Evolutionary conservation across 2,113 vertebrate species (phyloP).

Genomic region (Macquaria australasica): DNA sequence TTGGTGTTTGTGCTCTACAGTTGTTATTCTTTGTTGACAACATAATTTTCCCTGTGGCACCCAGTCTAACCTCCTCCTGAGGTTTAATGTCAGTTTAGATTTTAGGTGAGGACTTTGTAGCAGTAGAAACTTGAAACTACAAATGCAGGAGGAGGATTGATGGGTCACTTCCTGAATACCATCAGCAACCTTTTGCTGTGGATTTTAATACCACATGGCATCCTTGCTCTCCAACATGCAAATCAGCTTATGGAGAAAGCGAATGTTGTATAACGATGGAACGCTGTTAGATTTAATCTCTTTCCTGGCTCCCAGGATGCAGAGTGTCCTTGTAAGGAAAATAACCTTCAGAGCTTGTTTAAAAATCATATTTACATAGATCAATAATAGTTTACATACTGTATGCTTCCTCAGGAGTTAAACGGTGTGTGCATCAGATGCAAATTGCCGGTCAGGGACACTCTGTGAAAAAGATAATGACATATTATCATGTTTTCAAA

Average conservation of each 20-base stretch:
- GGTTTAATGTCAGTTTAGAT: neutral
- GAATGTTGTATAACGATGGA: constrained; percentile 60
- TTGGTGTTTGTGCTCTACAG: neutral
- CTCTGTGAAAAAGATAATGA: neutral
- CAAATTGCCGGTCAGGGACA: neutral
- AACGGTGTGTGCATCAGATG: constrained; percentile 4
- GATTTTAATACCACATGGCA: neutral
- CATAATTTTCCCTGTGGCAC: neutral
- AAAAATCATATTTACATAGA: neutral
- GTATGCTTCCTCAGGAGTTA: too few relatives aligned
- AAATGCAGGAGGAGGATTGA: neutral
- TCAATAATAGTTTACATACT: neutral
- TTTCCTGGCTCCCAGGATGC: constrained; percentile 37
- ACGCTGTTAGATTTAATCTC: constrained; percentile 65
- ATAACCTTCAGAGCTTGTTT: constrained; percentile 32
- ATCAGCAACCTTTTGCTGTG: neutral
- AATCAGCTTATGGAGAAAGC: constrained; percentile 75
- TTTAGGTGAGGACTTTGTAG: neutral
- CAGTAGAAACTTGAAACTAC: neutral
- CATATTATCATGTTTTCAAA: neutral
- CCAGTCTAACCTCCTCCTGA: neutral
- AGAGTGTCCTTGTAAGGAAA: constrained; percentile 47
- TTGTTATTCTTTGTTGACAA: neutral
- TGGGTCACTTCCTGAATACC: neutral
- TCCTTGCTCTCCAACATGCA: constrained; percentile 48